These are phyloP conservation scores for Nymphalis urticae DNA, from an alignment of 2,888 invertebrate species.

Conservation along the genomic window DNA sequence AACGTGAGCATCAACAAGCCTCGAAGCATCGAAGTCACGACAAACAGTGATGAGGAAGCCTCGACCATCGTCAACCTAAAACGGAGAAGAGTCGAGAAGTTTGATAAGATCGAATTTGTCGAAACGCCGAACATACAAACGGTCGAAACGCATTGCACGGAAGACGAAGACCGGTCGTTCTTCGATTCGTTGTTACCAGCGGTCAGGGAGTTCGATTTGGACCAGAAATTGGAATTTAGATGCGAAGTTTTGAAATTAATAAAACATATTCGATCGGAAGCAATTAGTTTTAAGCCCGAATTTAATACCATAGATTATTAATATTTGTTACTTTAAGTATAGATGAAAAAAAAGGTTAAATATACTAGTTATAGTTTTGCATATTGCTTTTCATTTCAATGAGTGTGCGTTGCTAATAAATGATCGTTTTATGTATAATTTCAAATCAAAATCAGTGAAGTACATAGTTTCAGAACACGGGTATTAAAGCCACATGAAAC, in stretches of 20 bases:
- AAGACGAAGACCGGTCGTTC: conserved; percentile 66
- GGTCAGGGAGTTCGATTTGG: conserved; percentile 62
- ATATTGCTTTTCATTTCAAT: too few relatives aligned
- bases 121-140: conserved; percentile 50
- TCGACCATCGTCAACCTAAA: conserved; percentile 52
- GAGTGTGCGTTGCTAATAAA: too few relatives aligned
- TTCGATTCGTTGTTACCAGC: conserved; percentile 69
- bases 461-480: too few relatives aligned
- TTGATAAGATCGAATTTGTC: conserved; percentile 55
- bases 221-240: conserved; percentile 67
- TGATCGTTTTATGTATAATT: too few relatives aligned
- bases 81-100: conserved; percentile 41
- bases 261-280: conserved; percentile 56
- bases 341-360: too few relatives aligned
- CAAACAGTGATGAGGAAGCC: conserved; percentile 43
- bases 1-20: conserved; percentile 6
- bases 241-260: conserved; percentile 59
- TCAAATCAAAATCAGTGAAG: too few relatives aligned
- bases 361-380: too few relatives aligned
- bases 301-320: conserved; percentile 34
- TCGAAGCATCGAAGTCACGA: conserved; percentile 13
- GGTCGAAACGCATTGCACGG: conserved; percentile 30
- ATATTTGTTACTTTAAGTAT: background rate
- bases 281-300: conserved; percentile 45
- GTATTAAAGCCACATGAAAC: too few relatives aligned